phyloP scores from a whole-genome alignment of 2,888 invertebrate species.

The Hyalella azteca region DNA sequence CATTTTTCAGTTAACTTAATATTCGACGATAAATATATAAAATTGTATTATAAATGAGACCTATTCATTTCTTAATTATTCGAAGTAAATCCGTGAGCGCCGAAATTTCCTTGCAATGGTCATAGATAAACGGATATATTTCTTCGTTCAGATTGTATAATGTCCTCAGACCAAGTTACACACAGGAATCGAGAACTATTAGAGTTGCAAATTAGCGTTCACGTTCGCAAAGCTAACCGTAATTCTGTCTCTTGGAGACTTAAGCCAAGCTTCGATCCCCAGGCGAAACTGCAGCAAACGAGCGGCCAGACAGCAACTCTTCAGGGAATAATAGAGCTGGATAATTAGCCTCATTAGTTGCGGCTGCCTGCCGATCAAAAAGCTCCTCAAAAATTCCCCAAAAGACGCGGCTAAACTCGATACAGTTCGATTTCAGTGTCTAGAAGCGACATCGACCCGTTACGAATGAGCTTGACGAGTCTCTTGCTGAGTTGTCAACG shows the following conservation, averaged over 20 bases:
- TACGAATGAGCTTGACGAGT: background rate
- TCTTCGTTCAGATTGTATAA: no score
- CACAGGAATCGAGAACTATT: background rate
- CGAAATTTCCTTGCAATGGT: no score
- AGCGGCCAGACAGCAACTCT: no score
- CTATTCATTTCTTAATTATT: no score
- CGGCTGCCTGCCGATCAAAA: conserved; percentile 32
- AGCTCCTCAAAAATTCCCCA: conserved; percentile 14
- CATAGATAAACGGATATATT: no score
- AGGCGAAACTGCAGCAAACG: conserved; percentile 28
- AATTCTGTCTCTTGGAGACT: conserved; percentile 16
- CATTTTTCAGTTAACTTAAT: no score
- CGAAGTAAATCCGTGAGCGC: no score
- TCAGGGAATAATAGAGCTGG: conserved; percentile 35
- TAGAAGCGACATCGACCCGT: background rate
- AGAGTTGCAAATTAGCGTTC: conserved; percentile 11
- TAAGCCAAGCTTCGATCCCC: conserved; percentile 30
- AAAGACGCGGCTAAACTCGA: conserved; percentile 25
- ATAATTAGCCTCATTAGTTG: conserved; percentile 35
- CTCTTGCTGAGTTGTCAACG: no score
- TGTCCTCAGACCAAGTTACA: no score
- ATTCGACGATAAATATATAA: no score
- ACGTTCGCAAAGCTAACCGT: background rate
- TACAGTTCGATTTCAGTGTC: conserved; percentile 19
- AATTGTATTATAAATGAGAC: no score